phyloP scores from a whole-genome alignment of 35 echinoderm and acorn worm genomes.

The Lytechinus pictus region DNA sequence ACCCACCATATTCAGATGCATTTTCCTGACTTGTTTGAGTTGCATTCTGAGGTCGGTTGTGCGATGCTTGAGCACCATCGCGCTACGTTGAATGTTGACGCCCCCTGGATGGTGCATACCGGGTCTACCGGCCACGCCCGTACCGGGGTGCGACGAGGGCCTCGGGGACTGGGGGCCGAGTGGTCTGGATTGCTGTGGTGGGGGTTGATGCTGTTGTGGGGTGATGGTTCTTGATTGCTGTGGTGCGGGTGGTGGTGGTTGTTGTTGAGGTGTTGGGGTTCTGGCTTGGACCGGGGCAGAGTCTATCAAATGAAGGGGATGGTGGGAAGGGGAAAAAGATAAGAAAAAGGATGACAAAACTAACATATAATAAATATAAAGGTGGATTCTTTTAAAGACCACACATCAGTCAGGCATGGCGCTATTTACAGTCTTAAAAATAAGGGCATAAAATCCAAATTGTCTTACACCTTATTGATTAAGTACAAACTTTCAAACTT shows the following conservation, averaged over 20 bases:
- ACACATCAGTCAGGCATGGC: too few species aligned
- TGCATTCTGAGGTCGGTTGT: slow-evolving; percentile 76
- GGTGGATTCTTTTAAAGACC: too few species aligned
- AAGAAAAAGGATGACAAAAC: not conserved
- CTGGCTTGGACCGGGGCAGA: not conserved
- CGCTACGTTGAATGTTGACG: slow-evolving; percentile 50
- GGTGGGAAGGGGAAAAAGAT: not conserved
- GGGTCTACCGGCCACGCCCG: not conserved
- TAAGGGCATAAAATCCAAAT: too few species aligned
- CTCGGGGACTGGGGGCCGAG: not conserved
- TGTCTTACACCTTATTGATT: too few species aligned
- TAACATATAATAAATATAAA: not conserved
- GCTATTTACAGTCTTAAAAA: too few species aligned
- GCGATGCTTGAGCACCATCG: slow-evolving; percentile 56
- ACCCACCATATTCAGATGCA: slow-evolving; percentile 84
- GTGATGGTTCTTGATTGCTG: not conserved
- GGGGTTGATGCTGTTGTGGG: not conserved
- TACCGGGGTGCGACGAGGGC: slow-evolving; percentile 20
- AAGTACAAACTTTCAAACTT: too few species aligned
- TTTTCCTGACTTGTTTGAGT: slow-evolving; percentile 71
- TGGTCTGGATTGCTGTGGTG: not conserved
- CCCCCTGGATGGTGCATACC: not conserved
- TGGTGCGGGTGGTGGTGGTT: not conserved
- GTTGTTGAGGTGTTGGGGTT: slow-evolving; percentile 2
- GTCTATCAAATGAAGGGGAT: not conserved